Conservation (phyloP, 1,140 invertebrate species). For the Brachionus manjavacas region DNA sequence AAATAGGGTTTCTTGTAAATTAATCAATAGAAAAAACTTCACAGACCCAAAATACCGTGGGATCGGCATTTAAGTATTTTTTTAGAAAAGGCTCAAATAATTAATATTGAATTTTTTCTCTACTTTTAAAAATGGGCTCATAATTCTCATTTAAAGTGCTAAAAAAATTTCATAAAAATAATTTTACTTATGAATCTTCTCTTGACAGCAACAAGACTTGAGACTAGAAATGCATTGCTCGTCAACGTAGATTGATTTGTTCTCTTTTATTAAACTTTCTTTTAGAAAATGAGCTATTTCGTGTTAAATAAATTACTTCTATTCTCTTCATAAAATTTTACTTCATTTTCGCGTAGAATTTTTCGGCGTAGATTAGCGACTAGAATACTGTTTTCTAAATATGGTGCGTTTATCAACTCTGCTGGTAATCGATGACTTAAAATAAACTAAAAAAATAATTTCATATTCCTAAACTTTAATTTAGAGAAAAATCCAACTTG, state of each 20-base stretch:
- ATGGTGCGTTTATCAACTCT: background rate
- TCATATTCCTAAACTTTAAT: background rate
- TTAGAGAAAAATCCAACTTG: background rate
- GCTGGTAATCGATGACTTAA: slow-evolving; percentile 23
- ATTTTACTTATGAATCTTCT: background rate
- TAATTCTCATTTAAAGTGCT: background rate
- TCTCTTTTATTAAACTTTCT: background rate
- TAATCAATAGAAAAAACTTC: background rate
- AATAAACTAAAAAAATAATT: slow-evolving; percentile 3
- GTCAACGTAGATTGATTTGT: background rate
- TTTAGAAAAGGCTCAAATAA: background rate
- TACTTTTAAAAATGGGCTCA: background rate
- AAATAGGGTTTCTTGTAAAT: background rate
- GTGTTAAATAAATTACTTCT: background rate
- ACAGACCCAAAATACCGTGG: too few species aligned
- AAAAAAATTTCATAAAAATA: background rate
- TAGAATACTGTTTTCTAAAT: slow-evolving; percentile 13
- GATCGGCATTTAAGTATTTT: too few species aligned
- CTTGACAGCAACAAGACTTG: background rate
- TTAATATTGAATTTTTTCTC: background rate
- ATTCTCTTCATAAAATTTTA: background rate
- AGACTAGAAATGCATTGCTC: slow-evolving; percentile 9
- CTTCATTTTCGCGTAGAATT: background rate
- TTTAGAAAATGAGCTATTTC: background rate
- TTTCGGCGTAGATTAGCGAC: background rate